phyloP scores from a whole-genome alignment of 2,888 invertebrate species.

The Morpho deidamia region DNA sequence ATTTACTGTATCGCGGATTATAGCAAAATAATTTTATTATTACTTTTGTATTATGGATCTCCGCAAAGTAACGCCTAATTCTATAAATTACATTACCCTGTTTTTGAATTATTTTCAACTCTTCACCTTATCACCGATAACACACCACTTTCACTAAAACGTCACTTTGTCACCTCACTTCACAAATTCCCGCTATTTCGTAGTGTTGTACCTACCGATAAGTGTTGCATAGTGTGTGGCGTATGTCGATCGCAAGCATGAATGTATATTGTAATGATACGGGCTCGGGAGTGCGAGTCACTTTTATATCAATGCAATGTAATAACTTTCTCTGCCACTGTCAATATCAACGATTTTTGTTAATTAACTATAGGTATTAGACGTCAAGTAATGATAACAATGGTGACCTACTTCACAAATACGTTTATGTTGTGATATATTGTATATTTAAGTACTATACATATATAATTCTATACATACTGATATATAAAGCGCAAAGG shows the following conservation, averaged over 20 bases:
- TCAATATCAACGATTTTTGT: slow-evolving; percentile 24
- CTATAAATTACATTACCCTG: slow-evolving; percentile 9
- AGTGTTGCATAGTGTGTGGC: slow-evolving; percentile 66
- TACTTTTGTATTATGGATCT: too few relatives aligned
- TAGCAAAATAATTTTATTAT: too few relatives aligned
- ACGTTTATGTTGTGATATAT: too few relatives aligned
- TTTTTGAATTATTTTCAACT: not conserved
- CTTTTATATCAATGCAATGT: slow-evolving; percentile 66
- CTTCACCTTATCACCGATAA: slow-evolving; percentile 6
- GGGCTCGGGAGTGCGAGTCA: slow-evolving; percentile 55
- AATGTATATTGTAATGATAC: slow-evolving; percentile 48
- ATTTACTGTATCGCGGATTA: too few relatives aligned
- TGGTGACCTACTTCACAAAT: too few relatives aligned
- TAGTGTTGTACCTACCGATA: slow-evolving; percentile 64
- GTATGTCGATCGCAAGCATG: slow-evolving; percentile 53
- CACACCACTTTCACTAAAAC: slow-evolving; percentile 18
- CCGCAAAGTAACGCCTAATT: too few relatives aligned
- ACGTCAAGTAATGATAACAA: not conserved
- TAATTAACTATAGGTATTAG: not conserved
- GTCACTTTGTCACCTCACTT: slow-evolving; percentile 24
- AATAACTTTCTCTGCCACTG: slow-evolving; percentile 64
- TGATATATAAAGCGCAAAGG: too few relatives aligned
- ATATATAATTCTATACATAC: too few relatives aligned
- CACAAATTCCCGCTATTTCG: slow-evolving; percentile 31
- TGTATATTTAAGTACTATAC: too few relatives aligned